Percentiles rank a stretch among this genome's conserved stretches.
Evolutionary conservation across 2,797 vertebrate genomes (phyloP).

Genomic region (Characodon lateralis): DNA sequence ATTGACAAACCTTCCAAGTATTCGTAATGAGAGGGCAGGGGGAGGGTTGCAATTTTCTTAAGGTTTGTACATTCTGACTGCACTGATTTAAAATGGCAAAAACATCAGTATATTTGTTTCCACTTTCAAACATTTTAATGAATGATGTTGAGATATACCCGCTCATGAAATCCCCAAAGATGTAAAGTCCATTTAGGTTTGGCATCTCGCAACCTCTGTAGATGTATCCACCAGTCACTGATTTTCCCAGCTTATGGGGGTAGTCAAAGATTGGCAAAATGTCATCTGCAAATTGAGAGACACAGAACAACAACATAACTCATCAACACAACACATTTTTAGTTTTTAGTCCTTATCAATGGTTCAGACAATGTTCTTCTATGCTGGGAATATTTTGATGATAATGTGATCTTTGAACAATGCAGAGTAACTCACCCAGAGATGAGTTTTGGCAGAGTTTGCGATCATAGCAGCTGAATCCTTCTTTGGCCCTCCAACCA

Average conservation of each 20-base stretch:
- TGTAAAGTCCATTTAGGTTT: conserved; percentile 85
- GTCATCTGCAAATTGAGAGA: conserved; percentile 73
- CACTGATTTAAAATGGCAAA: neutral
- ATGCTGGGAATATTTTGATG: no score
- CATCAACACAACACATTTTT: neutral
- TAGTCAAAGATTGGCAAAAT: conserved; percentile 86
- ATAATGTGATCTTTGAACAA: neutral
- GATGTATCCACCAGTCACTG: conserved; percentile 86
- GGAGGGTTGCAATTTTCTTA: no score
- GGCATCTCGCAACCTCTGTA: conserved; percentile 88
- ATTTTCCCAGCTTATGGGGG: conserved; percentile 85
- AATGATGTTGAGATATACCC: conserved; percentile 73
- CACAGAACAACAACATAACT: conserved; percentile 17
- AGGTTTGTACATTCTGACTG: no score
- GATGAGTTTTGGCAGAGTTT: conserved; percentile 85
- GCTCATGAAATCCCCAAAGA: conserved; percentile 89
- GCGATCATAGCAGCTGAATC: conserved; percentile 87
- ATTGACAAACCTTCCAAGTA: no score
- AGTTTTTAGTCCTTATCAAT: neutral
- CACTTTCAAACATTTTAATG: neutral
- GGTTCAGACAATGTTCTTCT: no score
- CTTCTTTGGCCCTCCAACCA: conserved; percentile 87
- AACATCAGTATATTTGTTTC: neutral
- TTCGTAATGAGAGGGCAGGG: no score
- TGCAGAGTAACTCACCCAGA: conserved; percentile 71